A percentile compares a stretch with the other conserved stretches of the same genome.
Conservation (phyloP, 2,888 invertebrate genomes). For the Clostera curtula region DNA sequence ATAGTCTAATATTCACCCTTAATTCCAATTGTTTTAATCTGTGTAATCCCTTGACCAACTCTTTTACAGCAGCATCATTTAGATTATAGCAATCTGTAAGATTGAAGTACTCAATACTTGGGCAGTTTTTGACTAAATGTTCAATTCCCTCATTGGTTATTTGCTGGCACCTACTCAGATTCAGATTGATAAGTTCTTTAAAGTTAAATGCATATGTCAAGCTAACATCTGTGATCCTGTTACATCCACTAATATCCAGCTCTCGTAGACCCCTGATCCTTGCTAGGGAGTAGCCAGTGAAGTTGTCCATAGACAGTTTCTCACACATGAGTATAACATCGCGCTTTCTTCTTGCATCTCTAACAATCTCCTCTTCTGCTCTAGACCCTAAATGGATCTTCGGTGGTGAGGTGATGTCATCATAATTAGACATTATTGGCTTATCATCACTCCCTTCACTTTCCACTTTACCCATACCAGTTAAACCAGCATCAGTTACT, state of each 20-base stretch:
- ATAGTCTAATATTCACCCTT: slow-evolving; percentile 49
- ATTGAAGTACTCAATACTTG: slow-evolving; percentile 80
- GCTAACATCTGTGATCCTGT: slow-evolving; percentile 82
- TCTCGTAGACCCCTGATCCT: slow-evolving; percentile 70
- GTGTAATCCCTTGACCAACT: slow-evolving; percentile 48
- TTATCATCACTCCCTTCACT: slow-evolving; percentile 38
- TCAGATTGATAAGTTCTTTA: slow-evolving; percentile 75
- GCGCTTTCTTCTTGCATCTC: slow-evolving; percentile 78
- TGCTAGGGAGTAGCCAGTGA: slow-evolving; percentile 69
- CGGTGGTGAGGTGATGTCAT: slow-evolving; percentile 33
- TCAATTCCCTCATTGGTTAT: slow-evolving; percentile 79
- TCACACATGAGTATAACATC: slow-evolving; percentile 78
- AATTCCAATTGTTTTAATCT: slow-evolving; percentile 75
- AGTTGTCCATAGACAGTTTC: slow-evolving; percentile 52
- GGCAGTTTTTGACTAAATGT: slow-evolving; percentile 78
- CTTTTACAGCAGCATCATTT: slow-evolving; percentile 75
- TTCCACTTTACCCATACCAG: slow-evolving; percentile 76
- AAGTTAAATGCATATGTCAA: slow-evolving; percentile 80
- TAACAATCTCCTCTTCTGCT: slow-evolving; percentile 81
- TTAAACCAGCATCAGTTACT: slow-evolving; percentile 81
- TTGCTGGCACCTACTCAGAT: slow-evolving; percentile 81
- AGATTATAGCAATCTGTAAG: slow-evolving; percentile 80
- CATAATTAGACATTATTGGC: slow-evolving; percentile 45
- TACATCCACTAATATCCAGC: slow-evolving; percentile 80
- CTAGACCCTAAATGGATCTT: slow-evolving; percentile 77